Conservation (phyloP, 2,113 vertebrate genomes). For the Melanerpes formicivorus region DNA sequence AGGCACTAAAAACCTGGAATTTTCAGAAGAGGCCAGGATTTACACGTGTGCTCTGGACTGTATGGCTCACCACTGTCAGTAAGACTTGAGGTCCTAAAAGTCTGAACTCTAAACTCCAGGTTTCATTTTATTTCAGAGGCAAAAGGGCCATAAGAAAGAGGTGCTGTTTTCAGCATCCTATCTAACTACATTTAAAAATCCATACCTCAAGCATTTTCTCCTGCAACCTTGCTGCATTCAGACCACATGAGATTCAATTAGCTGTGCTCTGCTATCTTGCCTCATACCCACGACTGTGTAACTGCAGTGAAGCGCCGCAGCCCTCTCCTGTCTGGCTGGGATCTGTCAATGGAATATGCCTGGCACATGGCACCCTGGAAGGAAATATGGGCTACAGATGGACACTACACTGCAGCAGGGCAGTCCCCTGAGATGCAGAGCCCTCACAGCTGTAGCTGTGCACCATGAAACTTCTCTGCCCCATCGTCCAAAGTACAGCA, state of each 20-base stretch:
- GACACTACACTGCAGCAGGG: not conserved
- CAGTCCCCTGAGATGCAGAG: not conserved
- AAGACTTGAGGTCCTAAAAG: not conserved
- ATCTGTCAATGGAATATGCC: not conserved
- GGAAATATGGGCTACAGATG: fast-evolving
- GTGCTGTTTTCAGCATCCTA: not conserved
- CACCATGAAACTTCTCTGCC: not conserved
- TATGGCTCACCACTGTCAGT: not conserved
- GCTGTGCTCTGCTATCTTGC: not conserved
- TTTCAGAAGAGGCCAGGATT: not conserved
- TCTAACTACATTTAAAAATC: not conserved
- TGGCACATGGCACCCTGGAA: not conserved
- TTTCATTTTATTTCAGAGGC: not conserved
- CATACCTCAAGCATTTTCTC: not conserved
- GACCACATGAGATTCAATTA: not conserved
- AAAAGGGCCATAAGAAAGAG: not conserved
- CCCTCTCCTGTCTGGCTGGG: not conserved
- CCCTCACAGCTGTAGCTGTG: not conserved
- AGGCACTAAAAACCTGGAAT: not conserved
- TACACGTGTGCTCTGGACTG: not conserved
- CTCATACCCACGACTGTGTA: not conserved
- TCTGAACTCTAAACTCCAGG: not conserved
- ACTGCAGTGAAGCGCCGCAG: not conserved
- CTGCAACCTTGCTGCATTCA: not conserved
- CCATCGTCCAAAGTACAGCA: not conserved